A percentile compares a stretch with the other conserved stretches of the same genome.
phyloP scores from a whole-genome alignment of 2,888 invertebrate species.

The Germaria angustata region DNA sequence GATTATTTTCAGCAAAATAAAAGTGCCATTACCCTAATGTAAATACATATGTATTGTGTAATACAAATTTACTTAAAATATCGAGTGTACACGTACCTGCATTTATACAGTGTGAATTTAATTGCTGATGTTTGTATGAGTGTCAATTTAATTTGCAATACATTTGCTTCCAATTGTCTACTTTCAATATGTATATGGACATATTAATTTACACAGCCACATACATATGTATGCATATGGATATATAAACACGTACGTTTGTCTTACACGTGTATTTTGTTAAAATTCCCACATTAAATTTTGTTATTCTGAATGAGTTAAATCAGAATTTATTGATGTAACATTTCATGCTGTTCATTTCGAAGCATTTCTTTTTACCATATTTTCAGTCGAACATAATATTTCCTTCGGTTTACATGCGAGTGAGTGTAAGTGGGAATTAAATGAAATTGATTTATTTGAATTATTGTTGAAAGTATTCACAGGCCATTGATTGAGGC shows the following conservation, averaged over 20 bases:
- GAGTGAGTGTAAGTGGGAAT: neutral
- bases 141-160: conserved; percentile 21
- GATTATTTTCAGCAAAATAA: neutral
- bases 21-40: neutral
- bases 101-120: neutral
- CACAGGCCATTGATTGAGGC: too few species aligned
- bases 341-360: neutral
- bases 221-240: too few species aligned
- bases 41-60: neutral
- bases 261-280: too few species aligned
- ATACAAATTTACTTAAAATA: conserved; percentile 30
- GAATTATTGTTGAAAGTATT: neutral
- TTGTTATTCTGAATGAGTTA: neutral
- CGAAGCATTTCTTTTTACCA: too few species aligned
- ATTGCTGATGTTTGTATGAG: neutral
- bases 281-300: too few species aligned
- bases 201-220: too few species aligned
- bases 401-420: too few species aligned
- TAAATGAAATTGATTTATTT: neutral
- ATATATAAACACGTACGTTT: too few species aligned
- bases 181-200: neutral
- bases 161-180: neutral
- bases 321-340: neutral
- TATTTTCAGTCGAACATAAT: too few species aligned
- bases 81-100: neutral